A percentile compares a stretch with the other conserved stretches of the same genome.
phyloP scores from a whole-genome alignment of 2,113 vertebrate genomes.

The Colinus virginianus region DNA sequence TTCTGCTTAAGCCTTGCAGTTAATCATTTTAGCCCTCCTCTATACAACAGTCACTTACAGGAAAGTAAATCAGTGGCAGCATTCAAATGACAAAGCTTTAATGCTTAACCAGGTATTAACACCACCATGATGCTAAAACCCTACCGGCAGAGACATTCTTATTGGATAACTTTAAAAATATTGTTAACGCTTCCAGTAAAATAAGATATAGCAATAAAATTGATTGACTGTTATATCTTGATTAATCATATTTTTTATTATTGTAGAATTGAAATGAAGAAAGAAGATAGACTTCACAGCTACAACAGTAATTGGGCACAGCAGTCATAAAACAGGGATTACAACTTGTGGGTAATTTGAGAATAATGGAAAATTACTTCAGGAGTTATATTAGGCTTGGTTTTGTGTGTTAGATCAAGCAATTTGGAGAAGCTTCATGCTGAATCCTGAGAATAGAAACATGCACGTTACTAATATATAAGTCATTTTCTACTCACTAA shows the following conservation, averaged over 20 bases:
- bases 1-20: neutral
- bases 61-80: neutral
- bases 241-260: neutral
- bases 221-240: neutral
- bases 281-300: neutral
- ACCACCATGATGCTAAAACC: neutral
- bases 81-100: neutral
- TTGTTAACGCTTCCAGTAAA: neutral
- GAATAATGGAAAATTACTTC: constrained; percentile 2
- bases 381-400: neutral
- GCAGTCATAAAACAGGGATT: neutral
- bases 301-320: neutral
- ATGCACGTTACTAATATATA: neutral
- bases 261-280: neutral
- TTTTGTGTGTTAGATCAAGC: neutral
- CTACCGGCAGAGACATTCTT: neutral
- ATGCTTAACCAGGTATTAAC: neutral
- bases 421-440: neutral
- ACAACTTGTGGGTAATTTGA: neutral
- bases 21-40: neutral
- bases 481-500: neutral
- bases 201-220: neutral
- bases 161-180: neutral
- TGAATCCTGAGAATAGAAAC: neutral
- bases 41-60: neutral